A percentile compares a stretch with the other conserved stretches of the same genome.
Conservation (phyloP, 2,113 vertebrate species). For the Oxygymnocypris stewartii region DNA sequence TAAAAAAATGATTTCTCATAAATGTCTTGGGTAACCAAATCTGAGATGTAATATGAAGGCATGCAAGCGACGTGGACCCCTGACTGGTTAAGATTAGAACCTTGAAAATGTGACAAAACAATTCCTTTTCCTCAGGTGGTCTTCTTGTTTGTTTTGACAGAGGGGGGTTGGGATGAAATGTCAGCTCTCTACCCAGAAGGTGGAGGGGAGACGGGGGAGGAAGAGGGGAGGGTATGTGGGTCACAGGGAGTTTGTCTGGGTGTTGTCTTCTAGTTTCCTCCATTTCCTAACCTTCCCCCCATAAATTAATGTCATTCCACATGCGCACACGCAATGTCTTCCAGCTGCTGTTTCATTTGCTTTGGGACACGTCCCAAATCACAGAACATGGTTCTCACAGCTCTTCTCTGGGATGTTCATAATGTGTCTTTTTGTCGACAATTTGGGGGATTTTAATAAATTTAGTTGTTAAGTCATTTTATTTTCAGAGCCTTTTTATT, state of each 20-base stretch:
- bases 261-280: slow-evolving; percentile 52
- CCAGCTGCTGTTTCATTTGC: slow-evolving; percentile 20
- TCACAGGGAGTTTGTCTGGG: slow-evolving; percentile 47
- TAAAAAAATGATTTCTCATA: slow-evolving; percentile 4
- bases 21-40: background rate
- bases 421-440: background rate
- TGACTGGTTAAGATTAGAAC: slow-evolving; percentile 41
- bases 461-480: background rate
- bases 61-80: slow-evolving; percentile 21
- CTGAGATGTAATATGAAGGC: slow-evolving; percentile 23
- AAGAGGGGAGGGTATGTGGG: slow-evolving; percentile 25
- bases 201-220: slow-evolving; percentile 1
- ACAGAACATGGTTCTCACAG: slow-evolving; percentile 22
- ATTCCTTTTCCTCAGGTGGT: slow-evolving; percentile 45
- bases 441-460: background rate
- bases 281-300: slow-evolving; percentile 49
- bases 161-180: slow-evolving; percentile 17
- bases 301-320: slow-evolving; percentile 7
- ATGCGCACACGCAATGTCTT: slow-evolving; percentile 19
- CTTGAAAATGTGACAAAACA: slow-evolving; percentile 25
- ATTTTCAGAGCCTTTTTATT: background rate
- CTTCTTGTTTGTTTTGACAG: slow-evolving; percentile 49
- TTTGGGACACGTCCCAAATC: slow-evolving; percentile 19
- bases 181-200: slow-evolving; percentile 17
- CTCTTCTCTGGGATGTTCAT: background rate